These are phyloP conservation scores for Meles meles DNA, from an alignment of 2,113 vertebrate genomes.

Conservation along the genomic window DNA sequence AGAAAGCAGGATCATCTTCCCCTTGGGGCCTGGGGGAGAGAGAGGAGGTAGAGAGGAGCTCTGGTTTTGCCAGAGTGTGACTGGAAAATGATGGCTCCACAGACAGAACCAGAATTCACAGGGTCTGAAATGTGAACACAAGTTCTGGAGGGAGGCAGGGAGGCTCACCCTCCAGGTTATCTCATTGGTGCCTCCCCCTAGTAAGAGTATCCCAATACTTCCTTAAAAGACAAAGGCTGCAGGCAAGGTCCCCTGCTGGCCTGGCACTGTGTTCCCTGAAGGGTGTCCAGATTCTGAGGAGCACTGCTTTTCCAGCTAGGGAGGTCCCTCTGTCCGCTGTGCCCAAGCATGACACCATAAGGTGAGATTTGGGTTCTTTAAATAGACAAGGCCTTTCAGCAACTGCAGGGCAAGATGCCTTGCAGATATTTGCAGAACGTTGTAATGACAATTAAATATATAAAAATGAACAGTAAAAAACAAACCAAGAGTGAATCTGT, in stretches of 20 bases:
- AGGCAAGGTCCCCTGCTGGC: rapidly evolving
- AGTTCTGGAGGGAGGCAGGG: background rate
- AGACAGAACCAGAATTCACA: background rate
- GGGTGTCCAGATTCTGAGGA: background rate
- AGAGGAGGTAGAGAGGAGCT: background rate
- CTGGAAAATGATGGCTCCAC: background rate
- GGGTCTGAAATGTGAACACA: background rate
- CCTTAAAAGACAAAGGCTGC: background rate
- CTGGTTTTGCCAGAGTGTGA: background rate
- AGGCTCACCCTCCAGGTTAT: background rate
- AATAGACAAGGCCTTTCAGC: background rate
- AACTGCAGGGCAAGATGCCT: background rate
- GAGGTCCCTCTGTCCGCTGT: background rate
- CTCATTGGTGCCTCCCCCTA: background rate
- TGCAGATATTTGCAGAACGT: background rate
- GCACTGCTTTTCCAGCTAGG: background rate
- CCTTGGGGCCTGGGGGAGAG: too few relatives aligned
- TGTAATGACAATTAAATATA: background rate
- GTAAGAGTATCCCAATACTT: background rate
- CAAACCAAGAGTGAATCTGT: background rate
- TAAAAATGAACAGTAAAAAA: background rate
- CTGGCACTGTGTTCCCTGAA: background rate
- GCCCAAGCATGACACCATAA: background rate
- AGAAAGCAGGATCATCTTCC: background rate
- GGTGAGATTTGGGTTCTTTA: background rate